A percentile compares a stretch with the other conserved stretches of the same genome.
Evolutionary conservation across 1,140 invertebrate species (phyloP).

Genomic region (Hesperophylax magnus): DNA sequence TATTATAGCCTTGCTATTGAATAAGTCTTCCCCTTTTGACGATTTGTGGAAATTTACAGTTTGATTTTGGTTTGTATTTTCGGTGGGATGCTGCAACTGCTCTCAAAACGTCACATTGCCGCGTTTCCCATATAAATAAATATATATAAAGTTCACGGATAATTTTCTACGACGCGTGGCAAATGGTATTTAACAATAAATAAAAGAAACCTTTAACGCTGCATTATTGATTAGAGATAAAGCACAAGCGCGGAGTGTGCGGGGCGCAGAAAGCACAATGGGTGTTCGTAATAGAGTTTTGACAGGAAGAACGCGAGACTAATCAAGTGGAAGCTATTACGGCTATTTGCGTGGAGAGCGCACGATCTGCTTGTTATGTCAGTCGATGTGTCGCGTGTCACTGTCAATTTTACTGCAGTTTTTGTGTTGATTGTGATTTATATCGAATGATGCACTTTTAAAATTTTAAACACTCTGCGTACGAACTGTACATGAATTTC

Average conservation of each 20-base stretch:
- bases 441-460: too few relatives aligned
- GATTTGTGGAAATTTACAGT: too few relatives aligned
- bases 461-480: too few relatives aligned
- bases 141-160: conserved; percentile 41
- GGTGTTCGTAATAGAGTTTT: neutral
- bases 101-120: neutral
- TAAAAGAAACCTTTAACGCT: conserved; percentile 19
- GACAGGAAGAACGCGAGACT: neutral
- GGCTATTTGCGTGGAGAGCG: neutral
- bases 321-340: conserved; percentile 26
- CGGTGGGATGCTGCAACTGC: too few relatives aligned
- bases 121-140: conserved; percentile 41
- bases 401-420: too few relatives aligned
- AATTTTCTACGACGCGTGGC: conserved; percentile 35
- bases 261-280: neutral
- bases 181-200: neutral
- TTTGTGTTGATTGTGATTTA: too few relatives aligned
- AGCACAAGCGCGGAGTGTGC: neutral
- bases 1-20: too few relatives aligned
- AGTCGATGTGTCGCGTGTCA: neutral
- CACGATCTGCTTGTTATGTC: neutral
- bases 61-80: too few relatives aligned
- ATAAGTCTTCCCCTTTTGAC: too few relatives aligned
- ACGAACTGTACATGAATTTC: too few relatives aligned
- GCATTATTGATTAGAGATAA: neutral